Base-by-base conservation (phyloP, 1,140 invertebrate genomes). In the Drosophila sproati region DNA sequence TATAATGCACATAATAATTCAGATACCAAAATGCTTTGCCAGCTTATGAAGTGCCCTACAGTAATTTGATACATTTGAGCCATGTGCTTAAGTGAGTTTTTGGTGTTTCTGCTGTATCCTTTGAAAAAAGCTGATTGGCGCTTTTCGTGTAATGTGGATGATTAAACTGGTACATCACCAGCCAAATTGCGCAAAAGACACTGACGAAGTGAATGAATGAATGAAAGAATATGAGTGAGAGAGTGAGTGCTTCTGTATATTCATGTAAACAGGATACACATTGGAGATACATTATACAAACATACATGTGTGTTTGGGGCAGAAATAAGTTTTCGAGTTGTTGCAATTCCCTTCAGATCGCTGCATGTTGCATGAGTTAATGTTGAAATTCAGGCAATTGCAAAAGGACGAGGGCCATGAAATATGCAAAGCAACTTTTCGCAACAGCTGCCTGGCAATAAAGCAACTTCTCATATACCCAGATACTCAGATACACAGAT, bases 351-450 rank as follows among this genome's bases (percentile, higher is more conserved):
- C 83, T 66, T 41, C 64, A 60, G 77, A 71, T 77, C 35, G 52
- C 57, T 68, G 77, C 54, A 80, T 81, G 76, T 66, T 75, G 79
- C 57, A 78, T 73, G 83, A 79, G 79, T 82, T 82, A 88, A 88
- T 77, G 77, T 66, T 61, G 67, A 80, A 77, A 67, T 81, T 77
- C 75, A 70, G 82, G 82, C 82, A 86, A 74, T 87, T 76, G 59
- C 67, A 54, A 43, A 55, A 75, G 51, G 31, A 71, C 64, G 77
- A 57, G 70, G 47, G 54, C 67, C 71, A 82, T 87, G 83, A 87
- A 88, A 87, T 88, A 87, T 87, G 83, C 80, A 87, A 82, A 87
- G 63, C 73, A 60, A 87, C 79, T 82, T 77, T 68, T 87, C 70
- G 78, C 62, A 39, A 66, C 51, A 70, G 51, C 56, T 54, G 63